These are phyloP conservation scores for Ceyx margarethae DNA, from an alignment of 2,113 vertebrate species.

Conservation along the genomic window DNA sequence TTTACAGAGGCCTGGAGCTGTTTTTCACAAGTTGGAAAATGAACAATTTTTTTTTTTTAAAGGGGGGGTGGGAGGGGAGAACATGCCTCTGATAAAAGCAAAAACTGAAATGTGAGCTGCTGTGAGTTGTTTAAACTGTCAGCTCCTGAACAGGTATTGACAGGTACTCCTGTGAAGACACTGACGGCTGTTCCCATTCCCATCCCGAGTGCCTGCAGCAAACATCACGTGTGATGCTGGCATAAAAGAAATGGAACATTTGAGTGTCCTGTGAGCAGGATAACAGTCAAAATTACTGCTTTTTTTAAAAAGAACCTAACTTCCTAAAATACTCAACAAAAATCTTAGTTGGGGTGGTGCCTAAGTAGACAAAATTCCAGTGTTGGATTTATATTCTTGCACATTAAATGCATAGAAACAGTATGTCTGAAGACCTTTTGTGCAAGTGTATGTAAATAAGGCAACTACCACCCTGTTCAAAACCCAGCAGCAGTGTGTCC, in stretches of 20 bases:
- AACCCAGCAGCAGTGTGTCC: background rate
- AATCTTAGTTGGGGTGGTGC: background rate
- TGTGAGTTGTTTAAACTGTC: background rate
- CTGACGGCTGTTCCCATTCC: background rate
- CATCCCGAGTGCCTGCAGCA: background rate
- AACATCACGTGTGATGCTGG: background rate
- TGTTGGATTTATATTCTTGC: rapidly evolving
- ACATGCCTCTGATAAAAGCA: background rate
- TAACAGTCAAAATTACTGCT: background rate
- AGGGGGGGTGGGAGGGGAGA: background rate
- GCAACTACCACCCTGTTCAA: background rate
- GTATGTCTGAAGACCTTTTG: background rate
- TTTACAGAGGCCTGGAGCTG: background rate
- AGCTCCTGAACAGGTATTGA: background rate
- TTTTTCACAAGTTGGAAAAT: background rate
- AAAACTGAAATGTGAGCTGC: background rate
- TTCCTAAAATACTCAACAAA: background rate
- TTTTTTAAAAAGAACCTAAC: background rate
- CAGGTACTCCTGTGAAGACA: background rate
- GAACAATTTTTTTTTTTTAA: background rate
- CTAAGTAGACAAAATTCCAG: background rate
- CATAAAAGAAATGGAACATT: background rate
- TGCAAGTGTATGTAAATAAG: background rate
- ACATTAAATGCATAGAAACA: background rate
- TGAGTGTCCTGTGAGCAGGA: background rate